Evolutionary conservation across 2,888 invertebrate genomes (phyloP).

Genomic region (Bibio marci): DNA sequence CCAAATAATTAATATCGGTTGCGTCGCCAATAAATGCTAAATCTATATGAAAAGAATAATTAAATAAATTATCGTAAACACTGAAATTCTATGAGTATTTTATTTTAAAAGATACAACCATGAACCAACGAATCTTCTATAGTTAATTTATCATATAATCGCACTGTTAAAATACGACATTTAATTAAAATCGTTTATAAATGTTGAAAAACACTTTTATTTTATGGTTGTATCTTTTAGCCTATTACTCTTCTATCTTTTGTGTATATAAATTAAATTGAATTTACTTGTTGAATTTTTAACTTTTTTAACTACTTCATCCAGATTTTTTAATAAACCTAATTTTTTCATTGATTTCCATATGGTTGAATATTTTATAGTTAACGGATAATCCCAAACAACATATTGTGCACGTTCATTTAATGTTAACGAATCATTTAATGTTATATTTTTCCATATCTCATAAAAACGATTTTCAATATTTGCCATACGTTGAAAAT

Average conservation of each 20-base stretch:
- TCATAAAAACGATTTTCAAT: conserved; percentile 91
- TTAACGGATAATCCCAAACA: conserved; percentile 98
- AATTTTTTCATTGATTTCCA: conserved; percentile 90
- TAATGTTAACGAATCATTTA: conserved; percentile 82
- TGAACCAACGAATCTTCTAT: too few relatives aligned
- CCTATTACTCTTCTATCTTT: too few relatives aligned
- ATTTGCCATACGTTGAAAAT: conserved; percentile 89
- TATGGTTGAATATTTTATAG: conserved; percentile 97
- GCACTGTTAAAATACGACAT: too few relatives aligned
- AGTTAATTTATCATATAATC: too few relatives aligned
- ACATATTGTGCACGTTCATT: conserved; percentile 88
- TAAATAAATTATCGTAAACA: too few relatives aligned
- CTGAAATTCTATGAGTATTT: too few relatives aligned
- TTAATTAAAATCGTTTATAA: too few relatives aligned
- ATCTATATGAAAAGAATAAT: conserved; percentile 27
- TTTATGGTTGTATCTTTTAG: too few relatives aligned
- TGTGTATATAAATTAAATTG: too few relatives aligned
- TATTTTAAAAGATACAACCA: too few relatives aligned
- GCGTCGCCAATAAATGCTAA: conserved; percentile 92
- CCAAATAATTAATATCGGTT: conserved; percentile 57
- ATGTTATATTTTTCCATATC: conserved; percentile 98
- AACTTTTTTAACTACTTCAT: conserved; percentile 64
- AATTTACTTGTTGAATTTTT: conserved; percentile 33
- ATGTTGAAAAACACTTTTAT: too few relatives aligned
- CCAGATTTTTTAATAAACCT: conserved; percentile 57